Evolutionary conservation across 2,797 vertebrate species (phyloP), one percentile per base, ranked within the genome.

Genomic region (Poeciliopsis turneri): DNA sequence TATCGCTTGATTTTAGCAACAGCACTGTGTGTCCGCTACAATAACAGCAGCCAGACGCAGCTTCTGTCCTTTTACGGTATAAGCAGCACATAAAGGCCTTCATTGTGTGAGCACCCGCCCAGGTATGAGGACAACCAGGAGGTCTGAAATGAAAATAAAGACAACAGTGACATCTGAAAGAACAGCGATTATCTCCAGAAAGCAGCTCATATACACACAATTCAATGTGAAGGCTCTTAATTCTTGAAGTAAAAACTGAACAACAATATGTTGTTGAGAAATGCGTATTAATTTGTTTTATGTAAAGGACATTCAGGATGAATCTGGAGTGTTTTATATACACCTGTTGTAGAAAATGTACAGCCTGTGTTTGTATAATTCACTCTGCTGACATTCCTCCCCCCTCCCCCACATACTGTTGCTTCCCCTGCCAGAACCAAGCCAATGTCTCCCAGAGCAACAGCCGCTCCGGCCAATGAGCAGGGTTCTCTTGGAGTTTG

Each of bases 341-440:
- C 36, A 66, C 20, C 9, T 66, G 8, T 12, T 66, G 33, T 66
- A 41, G 77, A 75, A 72, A 72, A 53, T 47, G 72, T 78, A 73
- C 61, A 73, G 36, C 51, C 85, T 69, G 57, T 72, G 59, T 36
- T 15, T 6, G 59, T 79, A 74, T 59, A 46, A 87, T 47, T 76
- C 83, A 87, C 76, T 64, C 72, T 13, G 70, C 61, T 88, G 88
- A 92, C 87, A 86, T 51, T 89, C 85, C 90, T 90, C 85, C 85
- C 81, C 85, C 90, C 91, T 84, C 86, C 81, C 43, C 33, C 10
- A 53, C 61, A 11, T 74, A 47, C 79, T 55, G 80, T 83, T 92
- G 88, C 93, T 92, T 92, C 82, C 87, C 79, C 86, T 93, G 89
- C 78, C 89, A 88, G 82, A 90, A 82, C 84, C 90, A 82, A 84